phyloP scores from a whole-genome alignment of 1,140 invertebrate species.

The Pseudomyrmex dendroicus region DNA sequence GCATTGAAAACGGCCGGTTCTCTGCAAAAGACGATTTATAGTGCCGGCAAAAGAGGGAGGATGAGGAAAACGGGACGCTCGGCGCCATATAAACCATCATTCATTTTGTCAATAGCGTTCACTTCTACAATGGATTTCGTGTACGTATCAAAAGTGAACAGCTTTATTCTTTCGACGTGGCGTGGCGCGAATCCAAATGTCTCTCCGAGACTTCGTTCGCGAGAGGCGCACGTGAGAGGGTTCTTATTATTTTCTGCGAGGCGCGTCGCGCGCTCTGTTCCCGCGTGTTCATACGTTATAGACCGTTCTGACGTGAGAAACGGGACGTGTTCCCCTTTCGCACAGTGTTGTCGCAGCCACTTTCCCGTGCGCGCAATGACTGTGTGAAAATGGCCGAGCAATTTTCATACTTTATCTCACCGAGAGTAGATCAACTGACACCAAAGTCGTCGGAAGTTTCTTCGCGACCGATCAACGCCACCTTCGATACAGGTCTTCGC shows the following conservation, averaged over 20 bases:
- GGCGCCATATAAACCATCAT: conserved; percentile 81
- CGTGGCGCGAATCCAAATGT: conserved; percentile 77
- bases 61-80: conserved; percentile 60
- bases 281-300: conserved; percentile 40
- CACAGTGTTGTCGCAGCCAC: conserved; percentile 27
- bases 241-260: conserved; percentile 69
- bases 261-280: conserved; percentile 32
- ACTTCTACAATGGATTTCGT: conserved; percentile 76
- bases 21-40: conserved; percentile 78
- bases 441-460: conserved; percentile 41
- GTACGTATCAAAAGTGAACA: conserved; percentile 76
- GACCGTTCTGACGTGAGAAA: conserved; percentile 49
- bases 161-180: conserved; percentile 78
- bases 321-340: conserved; percentile 22
- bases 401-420: conserved; percentile 53
- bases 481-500: not conserved
- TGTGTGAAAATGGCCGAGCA: conserved; percentile 27
- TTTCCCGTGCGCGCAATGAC: conserved; percentile 20
- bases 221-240: conserved; percentile 40
- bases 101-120: conserved; percentile 81
- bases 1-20: conserved; percentile 66
- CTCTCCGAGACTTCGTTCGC: conserved; percentile 40
- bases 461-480: not conserved
- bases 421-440: conserved; percentile 28
- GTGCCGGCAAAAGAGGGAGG: conserved; percentile 64